These are phyloP conservation scores for Drosophila mettleri DNA, from an alignment of 2,888 invertebrate genomes.

Conservation along the genomic window DNA sequence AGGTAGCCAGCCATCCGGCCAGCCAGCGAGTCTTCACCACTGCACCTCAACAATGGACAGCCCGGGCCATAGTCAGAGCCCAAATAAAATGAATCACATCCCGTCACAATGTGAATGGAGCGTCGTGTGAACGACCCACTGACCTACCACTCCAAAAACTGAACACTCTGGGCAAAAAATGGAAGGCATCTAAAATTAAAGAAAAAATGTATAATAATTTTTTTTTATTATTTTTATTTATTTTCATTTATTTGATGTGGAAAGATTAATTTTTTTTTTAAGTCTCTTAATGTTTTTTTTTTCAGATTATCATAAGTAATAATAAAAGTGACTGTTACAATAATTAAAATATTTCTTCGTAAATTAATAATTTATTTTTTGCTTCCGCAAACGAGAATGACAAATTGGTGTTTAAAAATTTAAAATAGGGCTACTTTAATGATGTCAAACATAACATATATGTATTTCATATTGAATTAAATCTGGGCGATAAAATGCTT, in stretches of 20 bases:
- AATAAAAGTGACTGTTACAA: no score
- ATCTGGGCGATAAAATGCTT: background rate
- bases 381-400: no score
- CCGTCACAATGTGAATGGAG: constrained; percentile 61
- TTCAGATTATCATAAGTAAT: no score
- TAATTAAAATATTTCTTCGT: no score
- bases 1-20: constrained; percentile 27
- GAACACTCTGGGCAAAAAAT: constrained; percentile 28
- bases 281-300: no score
- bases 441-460: no score
- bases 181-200: background rate
- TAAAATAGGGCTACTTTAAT: no score
- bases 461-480: background rate
- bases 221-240: no score
- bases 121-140: constrained; percentile 57
- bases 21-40: constrained; percentile 41
- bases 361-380: no score
- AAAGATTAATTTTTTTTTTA: no score
- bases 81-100: constrained; percentile 67
- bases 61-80: constrained; percentile 8
- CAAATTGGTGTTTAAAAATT: no score
- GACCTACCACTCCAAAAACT: constrained; percentile 42
- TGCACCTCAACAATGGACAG: constrained; percentile 73
- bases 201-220: background rate
- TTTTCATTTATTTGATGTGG: no score